Base-by-base conservation (phyloP, 2,113 vertebrate genomes). In the Mungos mungo region DNA sequence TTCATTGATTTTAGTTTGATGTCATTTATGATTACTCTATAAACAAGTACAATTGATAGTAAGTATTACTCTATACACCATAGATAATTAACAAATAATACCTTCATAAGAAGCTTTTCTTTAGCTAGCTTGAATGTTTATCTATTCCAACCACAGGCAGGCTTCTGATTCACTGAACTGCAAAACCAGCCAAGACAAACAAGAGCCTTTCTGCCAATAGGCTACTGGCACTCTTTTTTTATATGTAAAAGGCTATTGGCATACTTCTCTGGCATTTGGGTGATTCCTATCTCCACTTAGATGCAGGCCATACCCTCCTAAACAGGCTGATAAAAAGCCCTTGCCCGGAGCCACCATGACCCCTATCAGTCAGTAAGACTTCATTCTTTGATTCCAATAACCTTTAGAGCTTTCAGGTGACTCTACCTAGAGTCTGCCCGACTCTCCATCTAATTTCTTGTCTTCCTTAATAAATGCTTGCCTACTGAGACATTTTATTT, bases 11-110 rank as follows among this genome's bases (percentile, higher is more conserved):
- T 88, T 66, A 72, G 7, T 83, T 77, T 92, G 7, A 82, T 74
- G 19, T 72, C 29, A 90, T 41, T 91, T 88, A 82, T 57, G 41
- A 47, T 81, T 45, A 69, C 74, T 69, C 25, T 52, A 82, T 47
- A 82, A 79, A 71, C n/a, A 74, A 90, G 47, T 81, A 21, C 13
- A 90, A 84, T 83, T 95, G 81, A 29, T 82, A 29, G 29, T 81
- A 84, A 91, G 80, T 74, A 27, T 7, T 68, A 23, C 5, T 90
- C 16, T 68, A 63, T 68, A 63, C 21, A 35, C 23, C 35, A 66
- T n/a, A 60, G 35, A 82, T 79, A 21, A 57, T 83, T 54, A 77
- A 76, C 38, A 35, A 3, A 19, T 41, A 27, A 72, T 74, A 82
- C 0, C 21, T 52, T 52, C 13, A 6, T 63, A 38, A 87, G 7